phyloP scores from a whole-genome alignment of 1,140 invertebrate species.

The Drosophila miranda region DNA sequence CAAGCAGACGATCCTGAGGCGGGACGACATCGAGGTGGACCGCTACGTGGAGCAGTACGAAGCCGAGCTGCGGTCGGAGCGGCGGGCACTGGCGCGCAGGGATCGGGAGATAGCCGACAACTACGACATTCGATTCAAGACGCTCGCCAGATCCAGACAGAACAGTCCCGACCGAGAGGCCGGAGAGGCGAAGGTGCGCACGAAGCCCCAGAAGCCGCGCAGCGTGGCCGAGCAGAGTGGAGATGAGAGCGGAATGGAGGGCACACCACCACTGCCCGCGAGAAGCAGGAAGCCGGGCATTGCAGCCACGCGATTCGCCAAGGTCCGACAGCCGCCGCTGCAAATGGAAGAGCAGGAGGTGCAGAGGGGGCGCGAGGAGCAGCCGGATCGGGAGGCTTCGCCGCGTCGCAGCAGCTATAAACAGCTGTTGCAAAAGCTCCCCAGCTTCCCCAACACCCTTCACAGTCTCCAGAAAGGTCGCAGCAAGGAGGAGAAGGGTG shows the following conservation, averaged over 20 bases:
- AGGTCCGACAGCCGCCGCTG: conserved; percentile 64
- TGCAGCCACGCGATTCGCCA: conserved; percentile 66
- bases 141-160: conserved; percentile 42
- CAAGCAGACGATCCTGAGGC: conserved; percentile 61
- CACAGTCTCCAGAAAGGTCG: conserved; percentile 16
- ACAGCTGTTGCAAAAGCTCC: conserved; percentile 25
- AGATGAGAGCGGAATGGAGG: conserved; percentile 71
- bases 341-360: conserved; percentile 29
- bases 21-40: conserved; percentile 66
- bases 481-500: neutral
- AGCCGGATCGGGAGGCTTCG: conserved; percentile 1
- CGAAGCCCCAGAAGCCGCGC: conserved; percentile 12
- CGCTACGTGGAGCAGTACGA: conserved; percentile 71
- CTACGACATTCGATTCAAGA: conserved; percentile 67
- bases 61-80: conserved; percentile 56
- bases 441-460: conserved; percentile 19
- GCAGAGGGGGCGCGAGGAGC: neutral
- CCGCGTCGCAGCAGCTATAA: conserved; percentile 35
- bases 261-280: conserved; percentile 20
- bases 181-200: conserved; percentile 4
- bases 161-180: conserved; percentile 47
- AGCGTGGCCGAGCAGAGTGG: conserved; percentile 44
- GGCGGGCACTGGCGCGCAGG: conserved; percentile 38
- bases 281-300: conserved; percentile 54
- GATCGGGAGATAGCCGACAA: conserved; percentile 74